These are phyloP conservation scores for Miichthys miiuy DNA, from an alignment of 2,797 vertebrate species.

Conservation along the genomic window DNA sequence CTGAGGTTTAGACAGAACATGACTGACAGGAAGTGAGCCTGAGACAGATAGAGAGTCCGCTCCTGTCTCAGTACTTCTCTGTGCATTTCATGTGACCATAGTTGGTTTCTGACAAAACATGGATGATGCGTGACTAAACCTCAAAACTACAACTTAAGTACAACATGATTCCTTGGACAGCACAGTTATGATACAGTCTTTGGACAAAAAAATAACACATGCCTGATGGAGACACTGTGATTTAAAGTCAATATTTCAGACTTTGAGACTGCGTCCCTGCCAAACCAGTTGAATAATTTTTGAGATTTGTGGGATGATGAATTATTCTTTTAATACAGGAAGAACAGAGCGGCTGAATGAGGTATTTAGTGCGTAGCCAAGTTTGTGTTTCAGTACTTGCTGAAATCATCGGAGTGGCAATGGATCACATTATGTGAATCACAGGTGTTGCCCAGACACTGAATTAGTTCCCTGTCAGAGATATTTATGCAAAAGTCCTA, in stretches of 20 bases:
- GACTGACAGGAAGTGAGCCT: constrained; percentile 26
- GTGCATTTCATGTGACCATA: not conserved
- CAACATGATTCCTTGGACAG: too few relatives aligned
- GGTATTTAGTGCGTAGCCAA: not conserved
- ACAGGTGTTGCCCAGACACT: not conserved
- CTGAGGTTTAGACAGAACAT: constrained; percentile 17
- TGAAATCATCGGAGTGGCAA: too few relatives aligned
- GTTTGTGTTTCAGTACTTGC: too few relatives aligned
- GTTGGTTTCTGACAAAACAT: not conserved
- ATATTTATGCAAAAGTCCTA: not conserved
- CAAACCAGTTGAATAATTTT: not conserved
- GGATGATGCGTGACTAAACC: too few relatives aligned
- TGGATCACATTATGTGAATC: too few relatives aligned
- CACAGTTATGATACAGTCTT: too few relatives aligned
- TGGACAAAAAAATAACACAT: not conserved
- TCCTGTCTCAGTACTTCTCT: not conserved
- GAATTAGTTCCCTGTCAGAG: not conserved
- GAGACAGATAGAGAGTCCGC: not conserved
- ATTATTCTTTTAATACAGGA: not conserved
- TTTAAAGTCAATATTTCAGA: not conserved
- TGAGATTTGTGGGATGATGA: not conserved
- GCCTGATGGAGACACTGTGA: not conserved
- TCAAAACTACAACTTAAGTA: too few relatives aligned
- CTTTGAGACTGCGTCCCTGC: too few relatives aligned
- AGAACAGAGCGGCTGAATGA: not conserved